These are phyloP conservation scores for Arctocebus calabarensis DNA, from an alignment of 2,797 vertebrate species.

Conservation along the genomic window DNA sequence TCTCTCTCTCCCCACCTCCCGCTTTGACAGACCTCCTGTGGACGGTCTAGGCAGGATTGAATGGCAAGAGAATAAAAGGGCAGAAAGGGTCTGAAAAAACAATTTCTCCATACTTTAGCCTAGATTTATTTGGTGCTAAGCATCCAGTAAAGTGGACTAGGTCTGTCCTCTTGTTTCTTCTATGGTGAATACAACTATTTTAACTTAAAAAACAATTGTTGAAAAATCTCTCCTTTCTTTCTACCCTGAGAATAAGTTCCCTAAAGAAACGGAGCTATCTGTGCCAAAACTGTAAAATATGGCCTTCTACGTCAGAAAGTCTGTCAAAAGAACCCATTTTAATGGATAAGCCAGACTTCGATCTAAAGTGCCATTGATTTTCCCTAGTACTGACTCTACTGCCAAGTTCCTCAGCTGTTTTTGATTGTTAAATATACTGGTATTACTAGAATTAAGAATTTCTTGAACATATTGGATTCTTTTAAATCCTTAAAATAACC, in stretches of 20 bases:
- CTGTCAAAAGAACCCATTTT: constrained; percentile 37
- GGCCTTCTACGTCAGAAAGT: constrained; percentile 55
- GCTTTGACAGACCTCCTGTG: neutral
- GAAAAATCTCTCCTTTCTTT: constrained; percentile 34
- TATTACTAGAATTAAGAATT: constrained; percentile 45
- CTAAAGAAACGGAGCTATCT: constrained; percentile 39
- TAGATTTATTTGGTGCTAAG: neutral
- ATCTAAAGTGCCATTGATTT: constrained; percentile 3
- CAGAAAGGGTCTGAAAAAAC: neutral
- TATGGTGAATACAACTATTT: neutral
- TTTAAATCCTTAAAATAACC: constrained; percentile 51
- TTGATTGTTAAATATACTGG: constrained; percentile 54
- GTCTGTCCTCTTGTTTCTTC: neutral
- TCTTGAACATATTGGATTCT: constrained; percentile 12
- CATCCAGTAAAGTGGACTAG: neutral
- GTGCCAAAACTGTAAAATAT: constrained; percentile 28
- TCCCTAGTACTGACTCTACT: neutral
- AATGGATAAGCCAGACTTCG: constrained; percentile 54
- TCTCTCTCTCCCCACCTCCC: neutral
- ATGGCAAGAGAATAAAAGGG: neutral
- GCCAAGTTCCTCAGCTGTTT: constrained; percentile 69
- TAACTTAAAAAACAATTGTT: constrained; percentile 53
- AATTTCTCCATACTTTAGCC: neutral
- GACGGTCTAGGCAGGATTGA: neutral
- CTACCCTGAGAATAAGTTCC: constrained; percentile 52